These are phyloP conservation scores for Scylla paramamosain DNA, from an alignment of 1,140 invertebrate genomes.

Conservation along the genomic window DNA sequence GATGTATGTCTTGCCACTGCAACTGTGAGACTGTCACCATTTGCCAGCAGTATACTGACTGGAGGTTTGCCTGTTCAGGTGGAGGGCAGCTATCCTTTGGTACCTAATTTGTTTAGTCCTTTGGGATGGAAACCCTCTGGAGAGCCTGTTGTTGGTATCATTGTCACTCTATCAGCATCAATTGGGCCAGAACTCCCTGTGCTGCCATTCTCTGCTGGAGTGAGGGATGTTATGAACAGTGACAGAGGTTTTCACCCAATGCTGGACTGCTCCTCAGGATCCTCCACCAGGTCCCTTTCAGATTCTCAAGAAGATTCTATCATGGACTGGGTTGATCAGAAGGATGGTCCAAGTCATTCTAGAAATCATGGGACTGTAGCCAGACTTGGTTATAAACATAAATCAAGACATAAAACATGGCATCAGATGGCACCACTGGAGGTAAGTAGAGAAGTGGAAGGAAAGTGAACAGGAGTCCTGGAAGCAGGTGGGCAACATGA, in stretches of 20 bases:
- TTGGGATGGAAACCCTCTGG: constrained; percentile 29
- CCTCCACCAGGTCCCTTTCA: background rate
- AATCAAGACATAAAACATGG: background rate
- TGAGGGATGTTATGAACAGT: background rate
- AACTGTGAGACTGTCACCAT: constrained; percentile 36
- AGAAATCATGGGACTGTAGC: background rate
- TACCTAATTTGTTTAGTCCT: constrained; percentile 53
- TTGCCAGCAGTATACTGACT: constrained; percentile 32
- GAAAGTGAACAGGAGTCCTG: constrained; percentile 56
- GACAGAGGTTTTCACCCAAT: background rate
- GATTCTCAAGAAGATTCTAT: background rate
- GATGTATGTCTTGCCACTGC: constrained; percentile 56
- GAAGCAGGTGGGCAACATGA: constrained; percentile 54
- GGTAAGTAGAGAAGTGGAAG: constrained; percentile 68
- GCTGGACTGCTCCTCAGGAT: background rate
- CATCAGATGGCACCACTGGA: constrained; percentile 52
- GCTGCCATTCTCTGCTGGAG: background rate
- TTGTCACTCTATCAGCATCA: constrained; percentile 33
- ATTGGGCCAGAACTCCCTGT: background rate
- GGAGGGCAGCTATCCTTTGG: constrained; percentile 51
- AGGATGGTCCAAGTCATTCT: background rate
- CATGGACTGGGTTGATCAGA: background rate
- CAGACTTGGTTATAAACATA: background rate
- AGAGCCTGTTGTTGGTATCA: constrained; percentile 54
- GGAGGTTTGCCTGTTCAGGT: constrained; percentile 27